These are phyloP conservation scores for Meiosimyza platycephala DNA, from an alignment of 2,888 invertebrate species.

Conservation along the genomic window DNA sequence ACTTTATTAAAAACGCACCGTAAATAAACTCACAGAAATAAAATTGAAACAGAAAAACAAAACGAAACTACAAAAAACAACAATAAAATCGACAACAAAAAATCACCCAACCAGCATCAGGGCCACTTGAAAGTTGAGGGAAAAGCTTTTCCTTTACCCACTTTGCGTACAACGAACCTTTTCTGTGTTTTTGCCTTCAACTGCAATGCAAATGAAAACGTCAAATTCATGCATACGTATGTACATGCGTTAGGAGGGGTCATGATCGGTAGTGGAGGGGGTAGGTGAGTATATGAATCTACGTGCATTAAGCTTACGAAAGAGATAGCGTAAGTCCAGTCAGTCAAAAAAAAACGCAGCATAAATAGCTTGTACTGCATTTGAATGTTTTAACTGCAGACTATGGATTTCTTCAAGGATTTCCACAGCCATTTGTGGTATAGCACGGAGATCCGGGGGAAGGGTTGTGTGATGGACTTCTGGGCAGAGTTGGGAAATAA, in stretches of 20 bases:
- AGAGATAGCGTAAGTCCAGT: too few relatives aligned
- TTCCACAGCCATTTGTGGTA: too few relatives aligned
- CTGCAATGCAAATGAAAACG: constrained; percentile 26
- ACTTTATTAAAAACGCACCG: neutral
- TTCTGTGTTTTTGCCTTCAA: constrained; percentile 48
- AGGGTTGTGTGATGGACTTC: too few relatives aligned
- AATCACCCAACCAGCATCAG: constrained; percentile 19
- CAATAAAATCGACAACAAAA: neutral
- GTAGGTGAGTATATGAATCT: too few relatives aligned
- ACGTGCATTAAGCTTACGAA: too few relatives aligned
- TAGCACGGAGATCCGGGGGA: too few relatives aligned
- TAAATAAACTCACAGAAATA: neutral
- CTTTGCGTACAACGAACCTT: constrained; percentile 56
- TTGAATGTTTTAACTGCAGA: too few relatives aligned
- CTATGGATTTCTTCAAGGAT: too few relatives aligned
- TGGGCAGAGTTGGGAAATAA: too few relatives aligned
- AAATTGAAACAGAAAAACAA: neutral
- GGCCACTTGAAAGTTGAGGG: constrained; percentile 51
- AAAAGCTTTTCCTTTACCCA: constrained; percentile 56
- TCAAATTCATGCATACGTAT: neutral
- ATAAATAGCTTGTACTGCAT: too few relatives aligned
- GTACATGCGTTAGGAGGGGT: neutral
- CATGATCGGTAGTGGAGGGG: neutral
- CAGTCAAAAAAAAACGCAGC: too few relatives aligned
- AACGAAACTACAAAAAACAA: neutral